Base-by-base conservation (phyloP, 2,113 vertebrate species). In the Mastomys coucha region DNA sequence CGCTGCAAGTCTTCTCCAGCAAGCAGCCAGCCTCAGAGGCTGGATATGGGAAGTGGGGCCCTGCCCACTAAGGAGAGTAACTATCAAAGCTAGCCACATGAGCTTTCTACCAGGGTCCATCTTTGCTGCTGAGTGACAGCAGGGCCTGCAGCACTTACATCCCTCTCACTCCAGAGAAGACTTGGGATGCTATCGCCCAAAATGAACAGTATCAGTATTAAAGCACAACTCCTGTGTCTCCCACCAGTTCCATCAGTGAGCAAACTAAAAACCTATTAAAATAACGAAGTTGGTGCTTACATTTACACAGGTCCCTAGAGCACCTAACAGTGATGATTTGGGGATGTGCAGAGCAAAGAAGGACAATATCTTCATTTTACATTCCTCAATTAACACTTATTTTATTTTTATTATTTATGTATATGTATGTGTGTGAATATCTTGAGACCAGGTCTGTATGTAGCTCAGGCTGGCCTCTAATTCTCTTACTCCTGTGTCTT, bases 261-360 rank as follows among this genome's bases (percentile, higher is more conserved):
- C 26, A 92, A 82, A 63, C 75, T 73, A 56, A 12, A 94, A 77
- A 56, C 39, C 33, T 77, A 28, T 67, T 87, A 84, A 95, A 96
- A 70, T 60, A 77, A 76, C 3, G 77, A 91, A 26, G 92, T 67
- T 73, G 36, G 10, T 17, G 22, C 58, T 75, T 78, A 84, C 0
- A 75, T 3, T 31, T 19, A 77, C 1, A 91, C 19, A 2, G 73
- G 7, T 45, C 60, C 73, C 88, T 70, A 72, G 31, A 17, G 7
- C 70, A 73, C 51, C 51, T 53, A 87, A 94, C 77, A 51, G 3
- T 10, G 7, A 89, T 58, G 14, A 20, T 12, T 56, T 94, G 81
- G 39, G 24, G 69, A 17, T 63, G 36, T 28, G 12, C 4, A 39
- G 26, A 58, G 26, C 63, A 11, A 88, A 77, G 24, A 73, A 81